Percentiles rank a stretch among this genome's conserved stretches.
Conservation (phyloP, 1,140 invertebrate species). For the Oedothorax gibbosus region DNA sequence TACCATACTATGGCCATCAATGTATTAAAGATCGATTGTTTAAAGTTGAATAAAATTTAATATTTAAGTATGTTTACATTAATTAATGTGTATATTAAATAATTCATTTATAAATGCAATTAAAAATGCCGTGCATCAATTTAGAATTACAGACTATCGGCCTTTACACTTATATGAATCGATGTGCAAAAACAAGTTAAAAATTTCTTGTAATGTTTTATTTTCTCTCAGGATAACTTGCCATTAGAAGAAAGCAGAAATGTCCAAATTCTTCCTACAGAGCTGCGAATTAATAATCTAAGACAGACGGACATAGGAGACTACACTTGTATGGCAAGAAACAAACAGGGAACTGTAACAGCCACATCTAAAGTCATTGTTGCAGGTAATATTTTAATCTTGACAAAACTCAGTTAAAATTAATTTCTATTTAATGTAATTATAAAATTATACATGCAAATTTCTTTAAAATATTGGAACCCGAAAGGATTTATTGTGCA, state of each 20-base stretch:
- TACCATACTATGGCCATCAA: too few species aligned
- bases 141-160: too few species aligned
- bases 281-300: slow-evolving; percentile 89
- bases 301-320: slow-evolving; percentile 93
- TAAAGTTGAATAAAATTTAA: too few species aligned
- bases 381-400: slow-evolving; percentile 77
- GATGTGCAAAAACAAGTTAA: too few species aligned
- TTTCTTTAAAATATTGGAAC: not conserved
- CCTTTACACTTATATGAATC: too few species aligned
- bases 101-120: too few species aligned
- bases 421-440: not conserved
- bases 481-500: too few species aligned
- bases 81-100: too few species aligned
- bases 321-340: slow-evolving; percentile 93
- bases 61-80: too few species aligned
- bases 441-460: not conserved
- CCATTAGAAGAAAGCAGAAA: slow-evolving; percentile 87
- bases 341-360: slow-evolving; percentile 93
- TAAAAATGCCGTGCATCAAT: too few species aligned
- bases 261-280: slow-evolving; percentile 84
- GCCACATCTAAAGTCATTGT: slow-evolving; percentile 94
- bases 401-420: not conserved
- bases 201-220: not conserved
- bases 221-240: slow-evolving; percentile 80
- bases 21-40: too few species aligned